Base-by-base conservation (phyloP, 1,140 invertebrate species). In the Nasonia vitripennis region DNA sequence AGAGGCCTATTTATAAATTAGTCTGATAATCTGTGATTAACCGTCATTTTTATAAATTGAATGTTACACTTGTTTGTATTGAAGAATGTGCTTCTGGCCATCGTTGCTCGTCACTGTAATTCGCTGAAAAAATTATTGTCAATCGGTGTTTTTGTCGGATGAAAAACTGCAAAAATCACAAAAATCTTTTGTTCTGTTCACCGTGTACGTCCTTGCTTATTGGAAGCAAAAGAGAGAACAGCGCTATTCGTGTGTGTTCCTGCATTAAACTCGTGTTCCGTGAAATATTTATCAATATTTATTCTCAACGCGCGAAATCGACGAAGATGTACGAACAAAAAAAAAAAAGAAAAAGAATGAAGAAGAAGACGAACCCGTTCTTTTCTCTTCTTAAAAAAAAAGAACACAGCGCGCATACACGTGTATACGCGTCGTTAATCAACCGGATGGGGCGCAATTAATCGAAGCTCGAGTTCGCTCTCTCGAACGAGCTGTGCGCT, bases 401-500 rank as follows among this genome's bases (percentile, higher is more conserved):
- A 14, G 48, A 51, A 55, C 73, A 37, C 31, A 55, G 23, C 48
- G 9, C 11, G n/a, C 20, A 74, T 74, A 23, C 48, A 37, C 10
- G 41, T 71, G 68, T 37, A 20, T 67, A 62, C 55, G 31, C 9
- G 23, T 89, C 87, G 86, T 89, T 87, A 84, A 84, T 89, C 71
- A 87, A 81, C 84, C 82, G 23, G 74, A 78, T 27, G 74, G 79
- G 37, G 88, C 87, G 88, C 87, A 88, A 89, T 88, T 87, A 81
- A 87, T 82, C 51, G 83, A 11, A 82, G n/a, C 45, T 67, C 14
- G 23, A 68, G 55, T n/a, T n/a, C 5, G 6, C 55, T 62, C 20
- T 20, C 55, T 62, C n/a, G 48, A 86, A 68, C 14, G 37, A 84
- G 51, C 55, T 20, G 55, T 20, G 55, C 55, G 55, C 27, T 1